Percentiles rank a stretch among this genome's conserved stretches.
Conservation (phyloP, 2,797 vertebrate species). For the Falco cherrug region DNA sequence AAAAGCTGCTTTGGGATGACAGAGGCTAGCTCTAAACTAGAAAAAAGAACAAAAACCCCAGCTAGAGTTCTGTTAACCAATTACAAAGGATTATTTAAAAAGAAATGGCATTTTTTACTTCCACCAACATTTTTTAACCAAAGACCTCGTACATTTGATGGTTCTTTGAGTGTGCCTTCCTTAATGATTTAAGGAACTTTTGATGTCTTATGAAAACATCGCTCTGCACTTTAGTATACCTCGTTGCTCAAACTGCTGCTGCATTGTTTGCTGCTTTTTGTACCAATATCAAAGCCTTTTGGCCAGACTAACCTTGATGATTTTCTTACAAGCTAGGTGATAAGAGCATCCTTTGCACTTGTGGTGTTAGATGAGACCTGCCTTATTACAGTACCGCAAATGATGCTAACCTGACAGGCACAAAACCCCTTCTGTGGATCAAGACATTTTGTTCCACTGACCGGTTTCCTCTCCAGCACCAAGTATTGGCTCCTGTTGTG, state of each 20-base stretch:
- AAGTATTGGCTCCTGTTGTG: background rate
- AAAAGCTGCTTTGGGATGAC: background rate
- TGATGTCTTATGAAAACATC: background rate
- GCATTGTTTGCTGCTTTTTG: background rate
- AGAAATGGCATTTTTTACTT: background rate
- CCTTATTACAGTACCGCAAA: background rate
- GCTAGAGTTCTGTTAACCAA: background rate
- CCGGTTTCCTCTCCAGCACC: background rate
- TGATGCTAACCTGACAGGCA: background rate
- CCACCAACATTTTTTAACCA: background rate
- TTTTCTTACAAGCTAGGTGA: background rate
- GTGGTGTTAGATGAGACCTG: background rate
- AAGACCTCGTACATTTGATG: background rate
- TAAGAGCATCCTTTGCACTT: background rate
- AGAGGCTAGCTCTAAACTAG: background rate
- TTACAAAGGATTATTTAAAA: background rate
- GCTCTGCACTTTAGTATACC: background rate
- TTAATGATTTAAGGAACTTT: background rate
- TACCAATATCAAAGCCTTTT: background rate
- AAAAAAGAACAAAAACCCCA: background rate
- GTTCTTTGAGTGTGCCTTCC: background rate
- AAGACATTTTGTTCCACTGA: background rate
- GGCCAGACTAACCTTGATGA: background rate
- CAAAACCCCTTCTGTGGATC: background rate
- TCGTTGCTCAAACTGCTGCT: background rate